Conservation (phyloP, 37 sponge, comb jelly and placozoan genomes). For the Spongia lamella region DNA sequence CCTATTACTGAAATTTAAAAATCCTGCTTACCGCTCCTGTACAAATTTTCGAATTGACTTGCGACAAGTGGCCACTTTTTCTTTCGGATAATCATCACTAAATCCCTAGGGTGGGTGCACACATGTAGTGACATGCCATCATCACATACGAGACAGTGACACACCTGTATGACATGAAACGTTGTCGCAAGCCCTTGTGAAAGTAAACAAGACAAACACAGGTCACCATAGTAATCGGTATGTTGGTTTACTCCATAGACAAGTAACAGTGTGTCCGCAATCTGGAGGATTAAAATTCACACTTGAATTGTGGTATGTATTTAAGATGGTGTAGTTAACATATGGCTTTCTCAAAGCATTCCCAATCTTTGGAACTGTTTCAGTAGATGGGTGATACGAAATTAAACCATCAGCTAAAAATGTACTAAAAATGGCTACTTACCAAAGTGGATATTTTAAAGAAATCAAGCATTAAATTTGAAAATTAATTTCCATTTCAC, state of each 20-base stretch:
- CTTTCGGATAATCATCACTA: neutral
- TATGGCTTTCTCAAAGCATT: too few species aligned
- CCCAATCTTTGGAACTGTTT: too few species aligned
- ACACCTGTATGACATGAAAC: slow-evolving; percentile 49
- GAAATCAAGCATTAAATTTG: too few species aligned
- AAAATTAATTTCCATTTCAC: too few species aligned
- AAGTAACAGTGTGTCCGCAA: slow-evolving; percentile 77
- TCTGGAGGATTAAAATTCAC: slow-evolving; percentile 32
- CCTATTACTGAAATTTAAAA: too few species aligned
- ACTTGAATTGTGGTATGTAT: too few species aligned
- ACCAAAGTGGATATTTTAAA: too few species aligned
- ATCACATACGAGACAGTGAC: neutral
- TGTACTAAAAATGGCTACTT: too few species aligned
- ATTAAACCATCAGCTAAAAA: too few species aligned
- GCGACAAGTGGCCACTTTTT: slow-evolving; percentile 12
- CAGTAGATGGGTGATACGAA: too few species aligned
- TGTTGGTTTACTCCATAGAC: slow-evolving; percentile 40
- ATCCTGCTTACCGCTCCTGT: neutral
- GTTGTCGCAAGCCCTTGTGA: slow-evolving; percentile 81
- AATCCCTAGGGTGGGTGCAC: neutral
- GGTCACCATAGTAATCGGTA: slow-evolving; percentile 4
- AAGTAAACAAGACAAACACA: slow-evolving; percentile 29
- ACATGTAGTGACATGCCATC: neutral
- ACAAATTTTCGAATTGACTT: slow-evolving; percentile 32
- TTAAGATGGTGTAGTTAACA: too few species aligned